Evolutionary conservation across 2,113 vertebrate genomes (phyloP).

Genomic region (Psettodes erumei): DNA sequence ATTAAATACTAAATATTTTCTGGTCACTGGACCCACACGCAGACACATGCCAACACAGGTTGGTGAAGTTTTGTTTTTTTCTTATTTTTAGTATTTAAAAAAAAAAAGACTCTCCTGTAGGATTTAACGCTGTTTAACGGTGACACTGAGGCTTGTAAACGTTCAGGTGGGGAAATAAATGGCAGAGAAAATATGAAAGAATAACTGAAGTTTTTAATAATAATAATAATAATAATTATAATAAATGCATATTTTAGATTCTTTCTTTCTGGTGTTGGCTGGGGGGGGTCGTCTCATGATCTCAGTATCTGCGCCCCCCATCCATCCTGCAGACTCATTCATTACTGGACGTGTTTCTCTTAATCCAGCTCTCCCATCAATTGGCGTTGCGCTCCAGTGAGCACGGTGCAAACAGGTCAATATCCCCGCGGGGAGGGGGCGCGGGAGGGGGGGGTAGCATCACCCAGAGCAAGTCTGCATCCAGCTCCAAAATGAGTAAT

Average conservation of each 20-base stretch:
- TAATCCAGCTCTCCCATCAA: slow-evolving; percentile 40
- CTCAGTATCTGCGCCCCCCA: no score
- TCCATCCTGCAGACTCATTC: neutral
- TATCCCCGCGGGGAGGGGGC: slow-evolving; percentile 34
- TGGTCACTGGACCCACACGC: neutral
- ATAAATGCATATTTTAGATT: no score
- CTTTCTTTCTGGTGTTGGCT: no score
- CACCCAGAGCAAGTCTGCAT: neutral
- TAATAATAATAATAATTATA: no score
- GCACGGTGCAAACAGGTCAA: slow-evolving; percentile 71
- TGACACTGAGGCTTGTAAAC: no score
- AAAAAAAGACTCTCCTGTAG: no score
- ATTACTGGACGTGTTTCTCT: slow-evolving; percentile 22
- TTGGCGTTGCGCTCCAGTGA: slow-evolving; percentile 49
- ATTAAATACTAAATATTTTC: neutral
- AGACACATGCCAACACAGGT: neutral
- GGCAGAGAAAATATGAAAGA: no score
- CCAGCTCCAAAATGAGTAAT: neutral
- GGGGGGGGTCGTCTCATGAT: no score
- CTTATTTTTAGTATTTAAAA: no score
- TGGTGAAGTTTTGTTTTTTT: neutral
- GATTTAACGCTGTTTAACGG: no score
- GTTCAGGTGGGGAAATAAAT: no score
- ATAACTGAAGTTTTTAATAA: no score
- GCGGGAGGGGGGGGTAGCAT: neutral